A percentile compares a stretch with the other conserved stretches of the same genome.
These are phyloP conservation scores for Apostichopus californicus DNA, from an alignment of 35 echinoderm and acorn worm genomes.

Conservation along the genomic window DNA sequence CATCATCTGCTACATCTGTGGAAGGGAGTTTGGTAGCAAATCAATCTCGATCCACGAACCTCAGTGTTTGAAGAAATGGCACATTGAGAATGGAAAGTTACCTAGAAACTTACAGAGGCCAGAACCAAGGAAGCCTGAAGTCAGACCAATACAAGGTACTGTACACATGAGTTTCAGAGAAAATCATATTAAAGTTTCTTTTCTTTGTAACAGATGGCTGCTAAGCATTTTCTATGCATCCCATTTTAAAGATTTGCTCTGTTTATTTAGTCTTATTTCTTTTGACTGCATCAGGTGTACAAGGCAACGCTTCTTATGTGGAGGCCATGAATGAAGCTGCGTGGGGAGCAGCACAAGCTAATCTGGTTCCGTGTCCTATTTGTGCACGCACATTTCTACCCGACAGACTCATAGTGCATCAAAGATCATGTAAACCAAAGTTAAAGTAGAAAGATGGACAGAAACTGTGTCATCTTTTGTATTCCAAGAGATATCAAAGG, in stretches of 20 bases:
- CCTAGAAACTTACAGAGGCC: slow-evolving; percentile 70
- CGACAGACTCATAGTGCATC: slow-evolving; percentile 79
- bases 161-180: no score
- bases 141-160: slow-evolving; percentile 67
- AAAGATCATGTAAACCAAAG: slow-evolving; percentile 87
- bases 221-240: no score
- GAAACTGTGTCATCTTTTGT: no score
- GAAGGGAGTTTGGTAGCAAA: slow-evolving; percentile 94
- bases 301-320: slow-evolving; percentile 6
- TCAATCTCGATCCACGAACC: slow-evolving; percentile 98
- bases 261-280: no score
- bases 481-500: no score
- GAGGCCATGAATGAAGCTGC: slow-evolving; percentile 83
- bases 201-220: no score
- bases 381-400: slow-evolving; percentile 93
- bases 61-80: slow-evolving; percentile 96
- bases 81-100: slow-evolving; percentile 85
- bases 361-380: slow-evolving; percentile 72
- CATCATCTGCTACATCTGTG: slow-evolving; percentile 91
- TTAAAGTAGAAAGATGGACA: not conserved
- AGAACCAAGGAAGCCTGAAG: slow-evolving; percentile 87
- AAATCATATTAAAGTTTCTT: no score
- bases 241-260: no score
- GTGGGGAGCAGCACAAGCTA: slow-evolving; percentile 72
- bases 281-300: not conserved